A percentile compares a stretch with the other conserved stretches of the same genome.
Evolutionary conservation across 2,113 vertebrate genomes (phyloP).

Genomic region (Onychostruthus taczanowskii): DNA sequence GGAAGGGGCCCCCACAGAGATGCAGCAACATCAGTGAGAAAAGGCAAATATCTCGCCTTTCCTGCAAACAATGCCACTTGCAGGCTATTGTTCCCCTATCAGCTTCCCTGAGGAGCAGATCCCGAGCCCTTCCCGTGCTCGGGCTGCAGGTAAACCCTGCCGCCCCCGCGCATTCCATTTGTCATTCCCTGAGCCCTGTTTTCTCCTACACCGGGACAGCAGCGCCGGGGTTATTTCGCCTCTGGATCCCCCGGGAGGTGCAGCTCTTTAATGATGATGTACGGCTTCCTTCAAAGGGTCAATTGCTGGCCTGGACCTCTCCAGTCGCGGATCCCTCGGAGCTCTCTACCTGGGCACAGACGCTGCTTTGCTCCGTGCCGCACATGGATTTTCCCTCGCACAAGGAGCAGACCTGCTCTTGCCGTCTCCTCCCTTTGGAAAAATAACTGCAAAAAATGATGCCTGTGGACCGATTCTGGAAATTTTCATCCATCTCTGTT

Average conservation of each 20-base stretch:
- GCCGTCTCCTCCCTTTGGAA: not conserved
- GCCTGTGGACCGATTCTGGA: not conserved
- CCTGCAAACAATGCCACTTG: slow-evolving; percentile 7
- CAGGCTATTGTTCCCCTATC: not conserved
- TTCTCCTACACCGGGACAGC: not conserved
- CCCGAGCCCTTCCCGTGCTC: not conserved
- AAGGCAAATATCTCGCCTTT: slow-evolving; percentile 22
- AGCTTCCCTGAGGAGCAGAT: not conserved
- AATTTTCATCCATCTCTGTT: not conserved
- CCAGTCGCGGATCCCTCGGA: not conserved
- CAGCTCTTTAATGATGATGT: slow-evolving; percentile 29
- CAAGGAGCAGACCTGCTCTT: not conserved
- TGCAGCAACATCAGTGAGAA: slow-evolving; percentile 21
- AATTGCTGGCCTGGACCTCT: not conserved
- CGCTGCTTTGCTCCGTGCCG: not conserved
- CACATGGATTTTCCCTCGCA: not conserved
- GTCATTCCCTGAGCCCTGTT: not conserved
- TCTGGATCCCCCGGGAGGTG: not conserved
- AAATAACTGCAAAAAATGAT: not conserved
- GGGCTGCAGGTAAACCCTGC: not conserved
- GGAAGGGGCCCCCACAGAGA: slow-evolving; percentile 54
- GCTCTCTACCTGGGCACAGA: not conserved
- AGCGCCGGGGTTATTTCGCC: not conserved
- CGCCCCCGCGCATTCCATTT: not conserved
- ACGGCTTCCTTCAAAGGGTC: not conserved